Percentiles rank a stretch among this genome's conserved stretches.
phyloP scores from a whole-genome alignment of 2,113 vertebrate genomes.

The Carassius auratus region DNA sequence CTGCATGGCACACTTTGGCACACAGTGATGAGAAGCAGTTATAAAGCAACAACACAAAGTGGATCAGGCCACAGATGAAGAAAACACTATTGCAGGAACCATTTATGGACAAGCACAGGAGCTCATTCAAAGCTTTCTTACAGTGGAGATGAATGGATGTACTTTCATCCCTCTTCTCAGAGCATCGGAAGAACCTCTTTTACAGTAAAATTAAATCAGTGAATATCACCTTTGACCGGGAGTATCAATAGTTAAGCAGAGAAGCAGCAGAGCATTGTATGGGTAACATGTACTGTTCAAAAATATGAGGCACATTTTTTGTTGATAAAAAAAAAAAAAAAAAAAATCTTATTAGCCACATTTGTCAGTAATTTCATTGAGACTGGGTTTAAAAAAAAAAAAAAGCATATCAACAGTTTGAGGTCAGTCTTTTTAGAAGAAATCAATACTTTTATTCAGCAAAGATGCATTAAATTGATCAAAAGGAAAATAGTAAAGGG shows the following conservation, averaged over 20 bases:
- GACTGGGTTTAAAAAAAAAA: no score
- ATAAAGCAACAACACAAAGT: neutral
- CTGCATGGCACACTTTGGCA: slow-evolving; percentile 32
- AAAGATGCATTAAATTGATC: neutral
- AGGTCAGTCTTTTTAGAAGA: neutral
- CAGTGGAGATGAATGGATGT: neutral
- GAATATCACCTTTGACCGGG: neutral
- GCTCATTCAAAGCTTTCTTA: neutral
- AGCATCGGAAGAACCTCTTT: neutral
- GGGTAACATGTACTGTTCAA: neutral
- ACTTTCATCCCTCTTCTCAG: neutral
- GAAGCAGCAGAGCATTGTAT: neutral
- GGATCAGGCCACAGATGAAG: neutral
- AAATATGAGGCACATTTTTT: no score
- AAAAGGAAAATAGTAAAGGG: neutral
- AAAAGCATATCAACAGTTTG: no score
- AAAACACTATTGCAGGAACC: neutral
- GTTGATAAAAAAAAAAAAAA: no score
- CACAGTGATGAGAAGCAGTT: slow-evolving; percentile 26
- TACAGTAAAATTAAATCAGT: neutral
- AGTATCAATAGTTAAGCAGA: neutral
- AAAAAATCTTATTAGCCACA: no score
- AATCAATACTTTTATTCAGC: neutral
- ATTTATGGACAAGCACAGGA: slow-evolving; percentile 19
- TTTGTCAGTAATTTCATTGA: no score